phyloP scores from a whole-genome alignment of 2,797 vertebrate species.

The Hemibagrus guttatus region DNA sequence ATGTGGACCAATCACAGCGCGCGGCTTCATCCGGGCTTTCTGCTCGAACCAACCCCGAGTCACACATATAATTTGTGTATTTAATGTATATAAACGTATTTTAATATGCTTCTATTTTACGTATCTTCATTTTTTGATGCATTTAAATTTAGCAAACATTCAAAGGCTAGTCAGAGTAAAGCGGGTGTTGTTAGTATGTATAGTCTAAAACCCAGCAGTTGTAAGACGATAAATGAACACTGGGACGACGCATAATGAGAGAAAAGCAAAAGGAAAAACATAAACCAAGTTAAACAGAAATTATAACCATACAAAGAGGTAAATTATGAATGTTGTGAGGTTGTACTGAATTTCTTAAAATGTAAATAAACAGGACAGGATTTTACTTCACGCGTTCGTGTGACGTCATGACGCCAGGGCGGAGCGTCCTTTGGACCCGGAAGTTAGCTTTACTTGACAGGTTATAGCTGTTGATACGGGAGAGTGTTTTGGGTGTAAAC shows the following conservation, averaged over 20 bases:
- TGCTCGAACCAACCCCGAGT: too few relatives aligned
- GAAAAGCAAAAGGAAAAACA: neutral
- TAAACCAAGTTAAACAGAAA: too few relatives aligned
- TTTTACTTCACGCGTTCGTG: neutral
- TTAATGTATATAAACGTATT: too few relatives aligned
- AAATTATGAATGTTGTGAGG: neutral
- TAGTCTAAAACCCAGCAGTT: neutral
- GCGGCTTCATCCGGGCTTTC: too few relatives aligned
- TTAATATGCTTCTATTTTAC: neutral
- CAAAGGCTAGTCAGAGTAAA: neutral
- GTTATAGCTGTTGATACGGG: neutral
- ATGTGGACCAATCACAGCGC: too few relatives aligned
- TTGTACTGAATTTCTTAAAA: neutral
- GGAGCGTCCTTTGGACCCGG: constrained; percentile 1
- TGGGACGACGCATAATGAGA: neutral
- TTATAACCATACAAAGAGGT: too few relatives aligned
- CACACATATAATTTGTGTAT: too few relatives aligned
- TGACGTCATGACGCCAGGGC: neutral
- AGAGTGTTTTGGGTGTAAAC: neutral
- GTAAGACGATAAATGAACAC: neutral
- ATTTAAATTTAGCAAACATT: neutral
- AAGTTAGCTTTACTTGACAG: neutral
- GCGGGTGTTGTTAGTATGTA: neutral
- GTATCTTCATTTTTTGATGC: neutral
- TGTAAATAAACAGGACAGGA: too few relatives aligned